Evolutionary conservation across 2,113 vertebrate species (phyloP), one percentile per base, ranked within the genome.

Genomic region (Pontoporia blainvillei): DNA sequence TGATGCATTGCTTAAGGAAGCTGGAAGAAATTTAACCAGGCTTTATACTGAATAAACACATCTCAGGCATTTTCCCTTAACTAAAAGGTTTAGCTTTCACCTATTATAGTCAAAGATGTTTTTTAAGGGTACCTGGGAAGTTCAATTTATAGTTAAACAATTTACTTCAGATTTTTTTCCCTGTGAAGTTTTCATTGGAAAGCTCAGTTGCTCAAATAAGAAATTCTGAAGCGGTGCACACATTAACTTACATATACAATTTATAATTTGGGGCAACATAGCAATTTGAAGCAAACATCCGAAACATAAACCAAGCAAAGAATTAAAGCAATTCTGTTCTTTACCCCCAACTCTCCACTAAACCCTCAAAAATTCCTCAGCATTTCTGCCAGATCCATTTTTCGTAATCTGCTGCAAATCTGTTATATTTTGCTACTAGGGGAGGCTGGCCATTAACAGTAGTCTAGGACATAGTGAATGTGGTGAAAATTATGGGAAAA

Each of bases 271-370:
- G 52, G 67, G 57, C 85, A 95, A 49, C 52, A 61, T 14, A 84
- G 75, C 72, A 79, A 36, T 97, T 88, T 78, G 90, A 92, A 97
- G 69, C 79, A 95, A 87, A 95, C 44, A 84, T 75, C 67, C 25
- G 31, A 52, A 89, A 34, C 57, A 72, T 91, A 94, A 94, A 72
- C 23, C 52, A 86, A 54, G 36, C 89, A 86, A 83, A 89, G 81
- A 94, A 90, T 89, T 57, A 79, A 93, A 90, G 64, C 57, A n/a
- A 7, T 86, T 92, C 81, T 71, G 46, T 92, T 94, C 64, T 92
- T 85, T 29, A 21, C 39, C 14, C 39, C 34, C 18, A 34, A 3
- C 10, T 9, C 6, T 18, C 41, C 34, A 20, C 67, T 34, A 61
- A 92, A 39, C 62, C 96, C 82, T 93, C 44, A 85, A 44, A 82